phyloP scores from a whole-genome alignment of 1,140 invertebrate species.

The Megalonaias nervosa region DNA sequence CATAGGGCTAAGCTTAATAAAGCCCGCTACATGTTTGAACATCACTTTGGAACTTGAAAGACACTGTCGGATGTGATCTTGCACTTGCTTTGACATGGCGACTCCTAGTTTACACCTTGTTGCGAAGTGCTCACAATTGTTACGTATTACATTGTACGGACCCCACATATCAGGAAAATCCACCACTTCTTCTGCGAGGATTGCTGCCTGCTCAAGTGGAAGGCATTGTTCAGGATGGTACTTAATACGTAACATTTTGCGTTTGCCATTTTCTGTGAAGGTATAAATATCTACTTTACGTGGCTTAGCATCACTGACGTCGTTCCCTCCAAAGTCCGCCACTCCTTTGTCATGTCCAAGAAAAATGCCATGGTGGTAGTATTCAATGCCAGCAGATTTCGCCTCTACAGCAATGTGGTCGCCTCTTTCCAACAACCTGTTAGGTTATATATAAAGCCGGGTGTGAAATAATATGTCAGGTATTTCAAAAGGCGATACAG shows the following conservation, averaged over 20 bases:
- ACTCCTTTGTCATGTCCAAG: neutral
- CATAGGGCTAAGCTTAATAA: too few relatives aligned
- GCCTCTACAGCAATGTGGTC: slow-evolving; percentile 9
- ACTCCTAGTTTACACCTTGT: slow-evolving; percentile 11
- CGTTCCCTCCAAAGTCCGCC: neutral
- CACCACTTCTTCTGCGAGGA: neutral
- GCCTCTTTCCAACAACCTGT: neutral
- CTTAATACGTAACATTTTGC: neutral
- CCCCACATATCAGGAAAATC: neutral
- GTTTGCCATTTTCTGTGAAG: slow-evolving; percentile 11
- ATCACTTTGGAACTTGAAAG: too few relatives aligned
- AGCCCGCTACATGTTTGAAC: too few relatives aligned
- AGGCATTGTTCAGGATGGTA: neutral
- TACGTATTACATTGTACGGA: neutral
- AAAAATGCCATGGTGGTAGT: slow-evolving; percentile 13
- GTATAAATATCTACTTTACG: slow-evolving; percentile 11
- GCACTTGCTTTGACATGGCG: slow-evolving; percentile 19
- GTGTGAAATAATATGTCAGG: too few relatives aligned
- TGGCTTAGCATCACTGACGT: neutral
- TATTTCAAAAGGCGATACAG: too few relatives aligned
- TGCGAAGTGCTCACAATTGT: slow-evolving; percentile 31
- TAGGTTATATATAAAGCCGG: too few relatives aligned
- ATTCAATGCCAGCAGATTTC: neutral
- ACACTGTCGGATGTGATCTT: too few relatives aligned
- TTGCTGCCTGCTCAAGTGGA: neutral